A percentile compares a stretch with the other conserved stretches of the same genome.
Evolutionary conservation across 2,888 invertebrate genomes (phyloP).

Genomic region (Euphydryas editha): DNA sequence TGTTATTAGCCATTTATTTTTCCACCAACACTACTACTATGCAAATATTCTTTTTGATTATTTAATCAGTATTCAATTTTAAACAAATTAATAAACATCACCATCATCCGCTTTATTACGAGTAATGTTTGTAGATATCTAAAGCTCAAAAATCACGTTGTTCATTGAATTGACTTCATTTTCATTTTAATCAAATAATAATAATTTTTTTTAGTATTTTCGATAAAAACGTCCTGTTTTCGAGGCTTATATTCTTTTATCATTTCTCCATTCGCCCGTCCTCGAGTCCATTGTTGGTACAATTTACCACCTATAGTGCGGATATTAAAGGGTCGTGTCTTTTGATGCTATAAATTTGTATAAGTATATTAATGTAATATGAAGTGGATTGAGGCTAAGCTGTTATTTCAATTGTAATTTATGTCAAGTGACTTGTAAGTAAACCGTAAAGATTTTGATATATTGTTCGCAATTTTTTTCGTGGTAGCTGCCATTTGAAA

Average conservation of each 20-base stretch:
- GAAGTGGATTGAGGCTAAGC: neutral
- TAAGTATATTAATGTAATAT: slow-evolving; percentile 16
- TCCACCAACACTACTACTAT: too few relatives aligned
- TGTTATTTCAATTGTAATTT: neutral
- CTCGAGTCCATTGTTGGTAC: slow-evolving; percentile 26
- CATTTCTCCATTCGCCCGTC: slow-evolving; percentile 21
- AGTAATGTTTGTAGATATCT: too few relatives aligned
- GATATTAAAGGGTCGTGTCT: slow-evolving; percentile 43
- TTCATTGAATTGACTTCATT: neutral
- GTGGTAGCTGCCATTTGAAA: too few relatives aligned
- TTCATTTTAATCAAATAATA: neutral
- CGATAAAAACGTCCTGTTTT: neutral
- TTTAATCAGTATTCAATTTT: too few relatives aligned
- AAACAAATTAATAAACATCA: too few relatives aligned
- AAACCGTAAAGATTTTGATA: neutral
- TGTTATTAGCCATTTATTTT: too few relatives aligned
- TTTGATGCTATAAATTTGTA: slow-evolving; percentile 37
- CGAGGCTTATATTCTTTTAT: slow-evolving; percentile 14
- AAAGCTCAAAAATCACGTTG: too few relatives aligned
- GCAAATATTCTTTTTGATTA: too few relatives aligned
- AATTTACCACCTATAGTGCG: slow-evolving; percentile 47
- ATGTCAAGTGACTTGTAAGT: neutral
- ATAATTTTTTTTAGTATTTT: neutral
- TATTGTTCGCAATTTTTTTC: neutral
- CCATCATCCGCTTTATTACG: too few relatives aligned